These are phyloP conservation scores for Leptodactylus fallax DNA, from an alignment of 2,797 vertebrate genomes.

Conservation along the genomic window DNA sequence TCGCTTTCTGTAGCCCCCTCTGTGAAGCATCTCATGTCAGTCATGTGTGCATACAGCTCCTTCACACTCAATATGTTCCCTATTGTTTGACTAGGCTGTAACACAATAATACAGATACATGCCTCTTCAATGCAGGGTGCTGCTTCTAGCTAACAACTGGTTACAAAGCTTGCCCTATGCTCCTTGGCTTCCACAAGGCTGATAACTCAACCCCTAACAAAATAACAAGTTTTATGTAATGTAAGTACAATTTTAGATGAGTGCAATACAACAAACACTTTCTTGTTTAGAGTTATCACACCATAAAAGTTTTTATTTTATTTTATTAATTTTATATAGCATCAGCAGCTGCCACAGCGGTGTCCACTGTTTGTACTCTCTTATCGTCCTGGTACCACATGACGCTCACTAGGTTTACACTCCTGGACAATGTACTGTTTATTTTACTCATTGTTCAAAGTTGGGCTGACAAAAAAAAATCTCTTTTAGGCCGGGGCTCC, in stretches of 20 bases:
- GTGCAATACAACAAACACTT: too few species aligned
- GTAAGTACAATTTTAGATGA: background rate
- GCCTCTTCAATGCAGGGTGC: background rate
- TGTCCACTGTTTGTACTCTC: background rate
- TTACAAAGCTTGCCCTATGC: background rate
- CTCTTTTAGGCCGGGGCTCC: too few species aligned
- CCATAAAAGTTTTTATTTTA: background rate
- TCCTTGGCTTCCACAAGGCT: background rate
- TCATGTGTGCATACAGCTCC: constrained; percentile 44
- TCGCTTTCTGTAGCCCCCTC: constrained; percentile 24
- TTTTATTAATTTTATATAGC: background rate
- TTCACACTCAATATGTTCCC: constrained; percentile 51
- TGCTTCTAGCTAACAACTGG: background rate
- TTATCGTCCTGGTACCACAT: background rate
- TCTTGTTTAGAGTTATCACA: too few species aligned
- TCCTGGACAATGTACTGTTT: too few species aligned
- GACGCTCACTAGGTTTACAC: too few species aligned
- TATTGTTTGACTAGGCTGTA: constrained; percentile 32
- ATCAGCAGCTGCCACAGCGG: background rate
- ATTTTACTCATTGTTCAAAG: too few species aligned
- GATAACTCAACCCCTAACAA: background rate
- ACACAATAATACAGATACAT: background rate
- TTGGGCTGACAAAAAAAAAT: too few species aligned
- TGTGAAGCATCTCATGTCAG: constrained; percentile 44
- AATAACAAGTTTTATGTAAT: background rate